These are phyloP conservation scores for Noturus placidus DNA, from an alignment of 2,113 vertebrate genomes.

Conservation along the genomic window DNA sequence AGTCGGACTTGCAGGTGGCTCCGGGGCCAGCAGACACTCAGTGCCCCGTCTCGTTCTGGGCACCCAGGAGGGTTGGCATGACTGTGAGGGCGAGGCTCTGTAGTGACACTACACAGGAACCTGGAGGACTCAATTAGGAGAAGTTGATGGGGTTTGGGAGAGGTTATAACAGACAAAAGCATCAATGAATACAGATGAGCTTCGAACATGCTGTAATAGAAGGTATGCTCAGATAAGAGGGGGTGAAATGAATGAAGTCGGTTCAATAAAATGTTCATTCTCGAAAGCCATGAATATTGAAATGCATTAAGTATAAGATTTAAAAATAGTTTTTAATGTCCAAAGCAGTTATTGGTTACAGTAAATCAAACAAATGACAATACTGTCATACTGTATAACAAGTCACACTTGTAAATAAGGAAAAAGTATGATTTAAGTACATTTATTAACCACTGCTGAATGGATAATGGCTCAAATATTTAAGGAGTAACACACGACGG, in stretches of 20 bases:
- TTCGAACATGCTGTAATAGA: conserved; percentile 3
- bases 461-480: background rate
- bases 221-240: background rate
- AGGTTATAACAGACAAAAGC: conserved; percentile 14
- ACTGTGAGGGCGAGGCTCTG: conserved; percentile 29
- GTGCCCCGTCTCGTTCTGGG: conserved; percentile 27
- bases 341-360: background rate
- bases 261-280: background rate
- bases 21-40: conserved; percentile 36
- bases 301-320: background rate
- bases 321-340: background rate
- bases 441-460: background rate
- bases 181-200: conserved; percentile 30
- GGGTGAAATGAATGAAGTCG: background rate
- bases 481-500: background rate
- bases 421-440: background rate
- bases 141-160: conserved; percentile 21
- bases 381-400: background rate
- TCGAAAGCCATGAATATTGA: background rate
- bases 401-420: background rate
- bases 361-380: background rate
- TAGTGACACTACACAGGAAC: background rate
- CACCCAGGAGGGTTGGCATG: conserved; percentile 33
- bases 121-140: conserved; percentile 43
- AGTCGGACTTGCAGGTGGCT: conserved; percentile 19